Percentiles rank a stretch among this genome's conserved stretches.
These are phyloP conservation scores for Alethe castanea DNA, from an alignment of 2,113 vertebrate species.

Conservation along the genomic window DNA sequence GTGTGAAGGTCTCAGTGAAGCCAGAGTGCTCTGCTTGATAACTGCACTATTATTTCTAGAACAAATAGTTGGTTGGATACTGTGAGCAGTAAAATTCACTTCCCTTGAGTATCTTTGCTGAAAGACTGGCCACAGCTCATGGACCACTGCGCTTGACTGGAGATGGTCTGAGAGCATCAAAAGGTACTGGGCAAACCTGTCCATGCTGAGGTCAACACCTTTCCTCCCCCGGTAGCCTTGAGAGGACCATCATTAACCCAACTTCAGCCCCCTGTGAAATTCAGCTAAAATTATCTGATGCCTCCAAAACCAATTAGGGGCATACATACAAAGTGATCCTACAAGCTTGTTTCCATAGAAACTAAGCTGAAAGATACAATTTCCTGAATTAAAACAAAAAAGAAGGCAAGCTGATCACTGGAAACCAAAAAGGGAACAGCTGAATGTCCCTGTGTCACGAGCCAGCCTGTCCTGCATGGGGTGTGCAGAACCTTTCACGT, in stretches of 20 bases:
- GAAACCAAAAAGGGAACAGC: background rate
- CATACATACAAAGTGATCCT: background rate
- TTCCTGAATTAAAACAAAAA: constrained; percentile 28
- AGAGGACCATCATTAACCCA: background rate
- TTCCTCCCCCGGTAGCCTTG: background rate
- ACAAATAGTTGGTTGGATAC: background rate
- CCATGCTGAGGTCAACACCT: background rate
- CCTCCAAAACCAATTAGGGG: constrained; percentile 20
- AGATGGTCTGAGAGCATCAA: background rate
- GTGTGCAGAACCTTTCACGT: background rate
- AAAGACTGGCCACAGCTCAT: background rate
- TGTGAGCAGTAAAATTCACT: background rate
- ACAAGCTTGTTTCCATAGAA: constrained; percentile 62
- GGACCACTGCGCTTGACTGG: background rate
- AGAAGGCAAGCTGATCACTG: background rate
- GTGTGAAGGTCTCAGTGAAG: background rate
- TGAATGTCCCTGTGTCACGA: background rate
- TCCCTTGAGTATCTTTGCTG: background rate
- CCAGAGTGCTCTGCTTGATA: background rate
- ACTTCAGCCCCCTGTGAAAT: constrained; percentile 9
- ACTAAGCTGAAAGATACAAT: constrained; percentile 51
- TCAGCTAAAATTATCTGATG: constrained; percentile 38
- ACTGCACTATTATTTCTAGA: background rate
- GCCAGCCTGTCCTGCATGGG: background rate
- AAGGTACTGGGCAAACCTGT: background rate